Base-by-base conservation (phyloP, 2,797 vertebrate genomes). In the Thalassophryne amazonica region DNA sequence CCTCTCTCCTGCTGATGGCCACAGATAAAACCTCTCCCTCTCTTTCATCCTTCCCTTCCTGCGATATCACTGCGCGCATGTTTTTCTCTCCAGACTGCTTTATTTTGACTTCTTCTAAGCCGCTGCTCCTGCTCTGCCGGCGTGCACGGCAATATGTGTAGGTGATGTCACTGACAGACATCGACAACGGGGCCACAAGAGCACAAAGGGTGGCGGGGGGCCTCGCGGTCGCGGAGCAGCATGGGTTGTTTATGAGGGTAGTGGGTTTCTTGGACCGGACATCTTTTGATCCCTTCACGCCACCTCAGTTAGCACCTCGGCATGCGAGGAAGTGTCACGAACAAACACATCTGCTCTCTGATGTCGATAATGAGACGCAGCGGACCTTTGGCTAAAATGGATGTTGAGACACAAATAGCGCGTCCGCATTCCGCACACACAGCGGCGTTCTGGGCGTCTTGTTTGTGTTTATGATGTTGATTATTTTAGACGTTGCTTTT, bases 351-450 rank as follows among this genome's bases (percentile, higher is more conserved):
- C 41, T 64, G 68, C 67, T 69, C 49, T 73, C 67, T 73, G 62
- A 76, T 86, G 80, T 80, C 84, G 77, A 78, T 84, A 84, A 84
- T 81, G 83, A 87, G 76, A 61, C 58, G 63, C 83, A 60, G 70
- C 33, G 28, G 54, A 61, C 50, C 50, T 60, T 36, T 24, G 36
- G 46, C 21, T 31, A 5, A 8, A 41, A 35, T 16, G 3, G 14
- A 49, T 51, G 49, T 40, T 38, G 3, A 6, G 10, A 42, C 58
- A 14, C 54, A 62, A 62, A 78, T 67, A 76, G 63, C 60, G 20
- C 3, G 11, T 41, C 35, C 38, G 27, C 41, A 45, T 62, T 66
- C 47, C 64, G 35, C 21, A 34, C 56, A 52, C 29, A 10, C 40
- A 29, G 3, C 30, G 54, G 48, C 60, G 36, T 73, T 70, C 72